Percentiles rank a stretch among this genome's conserved stretches.
phyloP scores from a whole-genome alignment of 30 jellyfish, hydroid and myxozoan species.

The Hydractinia symbiolongicarpus region DNA sequence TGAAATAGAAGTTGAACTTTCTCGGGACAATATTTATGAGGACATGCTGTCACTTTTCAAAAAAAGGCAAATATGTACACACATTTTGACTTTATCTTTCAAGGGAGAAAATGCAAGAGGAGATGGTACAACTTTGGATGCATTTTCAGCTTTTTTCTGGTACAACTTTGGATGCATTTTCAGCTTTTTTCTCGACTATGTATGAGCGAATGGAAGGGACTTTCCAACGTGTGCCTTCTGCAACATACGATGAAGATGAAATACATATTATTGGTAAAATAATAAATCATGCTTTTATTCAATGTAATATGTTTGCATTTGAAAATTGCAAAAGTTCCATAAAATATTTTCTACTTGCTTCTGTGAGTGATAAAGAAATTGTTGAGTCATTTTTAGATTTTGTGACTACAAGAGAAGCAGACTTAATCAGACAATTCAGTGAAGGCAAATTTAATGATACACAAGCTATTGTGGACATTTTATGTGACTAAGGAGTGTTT shows the following conservation, averaged over 20 bases:
- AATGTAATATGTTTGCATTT: not conserved
- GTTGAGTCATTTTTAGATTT: not conserved
- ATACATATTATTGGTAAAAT: not conserved
- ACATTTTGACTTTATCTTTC: too few species aligned
- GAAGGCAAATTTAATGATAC: not conserved
- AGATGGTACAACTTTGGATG: too few species aligned
- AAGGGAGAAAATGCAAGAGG: too few species aligned
- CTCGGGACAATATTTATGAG: too few species aligned
- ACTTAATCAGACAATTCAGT: not conserved
- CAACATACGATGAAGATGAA: not conserved
- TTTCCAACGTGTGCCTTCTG: not conserved
- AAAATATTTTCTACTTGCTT: not conserved
- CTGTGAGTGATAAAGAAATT: not conserved
- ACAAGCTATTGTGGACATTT: not conserved
- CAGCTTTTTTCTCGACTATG: slow-evolving; percentile 2
- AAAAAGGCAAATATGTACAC: too few species aligned
- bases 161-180: not conserved
- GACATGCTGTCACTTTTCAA: too few species aligned
- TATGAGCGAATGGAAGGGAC: not conserved
- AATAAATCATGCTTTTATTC: not conserved
- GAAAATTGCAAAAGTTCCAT: not conserved
- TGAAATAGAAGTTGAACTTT: too few species aligned
- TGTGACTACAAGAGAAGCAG: not conserved
- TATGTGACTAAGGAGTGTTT: not conserved
- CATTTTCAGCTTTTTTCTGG: too few species aligned